Percentiles rank a stretch among this genome's conserved stretches.
Conservation (phyloP, 2,888 invertebrate genomes). For the Thelaira solivaga region DNA sequence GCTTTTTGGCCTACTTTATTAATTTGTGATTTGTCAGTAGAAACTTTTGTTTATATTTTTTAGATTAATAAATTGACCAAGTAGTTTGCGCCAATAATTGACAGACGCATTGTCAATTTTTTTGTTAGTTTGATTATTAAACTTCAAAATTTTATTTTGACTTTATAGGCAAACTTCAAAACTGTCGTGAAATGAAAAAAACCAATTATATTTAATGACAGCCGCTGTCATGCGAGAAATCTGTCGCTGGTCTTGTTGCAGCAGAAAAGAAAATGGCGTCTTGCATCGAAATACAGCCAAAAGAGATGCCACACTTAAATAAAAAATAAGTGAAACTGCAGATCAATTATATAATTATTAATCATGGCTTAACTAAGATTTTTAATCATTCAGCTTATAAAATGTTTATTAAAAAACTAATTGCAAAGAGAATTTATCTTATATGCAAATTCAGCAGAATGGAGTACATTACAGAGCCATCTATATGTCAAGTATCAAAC, state of each 20-base stretch:
- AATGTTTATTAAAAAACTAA: too few relatives aligned
- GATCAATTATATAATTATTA: too few relatives aligned
- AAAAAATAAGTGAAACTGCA: background rate
- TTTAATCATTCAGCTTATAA: too few relatives aligned
- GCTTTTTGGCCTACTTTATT: slow-evolving; percentile 59
- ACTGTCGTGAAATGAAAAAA: slow-evolving; percentile 28
- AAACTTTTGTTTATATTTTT: slow-evolving; percentile 61
- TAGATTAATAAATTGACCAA: slow-evolving; percentile 54
- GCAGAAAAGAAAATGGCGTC: slow-evolving; percentile 50
- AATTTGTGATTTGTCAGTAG: slow-evolving; percentile 37
- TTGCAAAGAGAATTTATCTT: too few relatives aligned
- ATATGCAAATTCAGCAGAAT: too few relatives aligned
- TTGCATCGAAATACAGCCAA: background rate
- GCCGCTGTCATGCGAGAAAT: slow-evolving; percentile 47
- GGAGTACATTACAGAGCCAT: background rate
- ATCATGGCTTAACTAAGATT: too few relatives aligned
- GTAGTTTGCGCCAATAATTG: slow-evolving; percentile 61
- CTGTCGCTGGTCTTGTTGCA: slow-evolving; percentile 27
- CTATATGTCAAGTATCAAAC: background rate
- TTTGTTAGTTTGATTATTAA: slow-evolving; percentile 62
- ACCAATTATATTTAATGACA: slow-evolving; percentile 39
- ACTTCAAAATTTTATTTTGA: slow-evolving; percentile 63
- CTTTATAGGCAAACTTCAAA: slow-evolving; percentile 63
- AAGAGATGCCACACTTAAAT: slow-evolving; percentile 27
- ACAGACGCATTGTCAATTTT: slow-evolving; percentile 63